These are phyloP conservation scores for Pelmatolapia mariae DNA, from an alignment of 2,113 vertebrate genomes.

Conservation along the genomic window DNA sequence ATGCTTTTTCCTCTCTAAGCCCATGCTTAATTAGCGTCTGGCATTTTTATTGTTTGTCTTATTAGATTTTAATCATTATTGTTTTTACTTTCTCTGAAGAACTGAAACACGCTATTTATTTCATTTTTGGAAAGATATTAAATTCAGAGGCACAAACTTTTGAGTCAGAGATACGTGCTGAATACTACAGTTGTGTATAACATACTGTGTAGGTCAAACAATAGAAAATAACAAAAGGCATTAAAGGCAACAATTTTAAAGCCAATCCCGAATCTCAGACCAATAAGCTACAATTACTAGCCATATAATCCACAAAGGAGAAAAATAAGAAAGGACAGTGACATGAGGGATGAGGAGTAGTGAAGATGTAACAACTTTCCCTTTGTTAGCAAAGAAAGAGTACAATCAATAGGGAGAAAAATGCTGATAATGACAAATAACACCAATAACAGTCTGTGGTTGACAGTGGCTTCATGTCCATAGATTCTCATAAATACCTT, in stretches of 20 bases:
- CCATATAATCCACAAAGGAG: neutral
- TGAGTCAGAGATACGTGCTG: neutral
- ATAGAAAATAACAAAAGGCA: neutral
- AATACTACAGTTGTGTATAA: neutral
- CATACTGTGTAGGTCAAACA: neutral
- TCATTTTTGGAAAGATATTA: neutral
- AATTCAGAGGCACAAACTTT: neutral
- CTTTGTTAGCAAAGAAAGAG: conserved; percentile 34
- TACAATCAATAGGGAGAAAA: conserved; percentile 51
- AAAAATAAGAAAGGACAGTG: neutral
- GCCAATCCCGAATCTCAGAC: neutral
- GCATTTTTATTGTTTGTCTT: conserved; percentile 27
- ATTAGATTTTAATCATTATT: conserved; percentile 45
- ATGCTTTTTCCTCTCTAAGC: conserved; percentile 4
- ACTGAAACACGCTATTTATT: neutral
- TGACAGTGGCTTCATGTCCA: conserved; percentile 51
- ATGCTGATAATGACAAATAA: conserved; percentile 67
- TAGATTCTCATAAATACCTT: conserved; percentile 52
- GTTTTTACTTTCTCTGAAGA: neutral
- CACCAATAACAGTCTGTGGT: conserved; percentile 37
- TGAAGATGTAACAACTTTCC: conserved; percentile 21
- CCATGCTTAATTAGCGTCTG: conserved; percentile 32
- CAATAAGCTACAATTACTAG: neutral
- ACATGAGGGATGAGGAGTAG: neutral
- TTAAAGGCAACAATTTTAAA: neutral